Base-by-base conservation (phyloP, 2,113 vertebrate species). In the Bothrops jararaca region DNA sequence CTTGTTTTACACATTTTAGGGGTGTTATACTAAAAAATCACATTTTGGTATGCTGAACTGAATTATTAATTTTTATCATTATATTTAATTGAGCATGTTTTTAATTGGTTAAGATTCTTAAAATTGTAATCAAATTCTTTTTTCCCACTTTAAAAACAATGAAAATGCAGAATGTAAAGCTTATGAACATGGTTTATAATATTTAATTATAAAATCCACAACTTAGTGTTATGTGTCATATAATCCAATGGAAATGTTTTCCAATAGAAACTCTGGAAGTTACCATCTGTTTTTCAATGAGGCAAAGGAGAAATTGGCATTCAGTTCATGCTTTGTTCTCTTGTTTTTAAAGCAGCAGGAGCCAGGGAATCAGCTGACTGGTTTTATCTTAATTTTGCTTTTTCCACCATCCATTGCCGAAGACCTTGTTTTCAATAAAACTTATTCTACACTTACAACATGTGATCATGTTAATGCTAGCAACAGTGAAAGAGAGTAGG, bases 241-340 rank as follows among this genome's bases (percentile, higher is more conserved):
- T n/a, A 34, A n/a, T 74, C 69, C 69, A 39, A 20, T 22, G 10
- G 42, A 48, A 39, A 60, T 29, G 57, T 89, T 89, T 60, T 45
- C 39, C 64, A 89, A 86, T 57, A 80, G 23, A 29, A 85, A 23
- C 11, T 48, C 45, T 24, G 39, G 34, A 94, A 57, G 56, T 50
- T 86, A 9, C 39, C 93, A 94, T 74, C 90, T 45, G n/a, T 86
- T 23, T 89, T 26, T 89, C 86, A 29, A 88, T 93, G 93, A 91
- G 88, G 39, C 39, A 5, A 54, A 88, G 85, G 92, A 94, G 89
- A 22, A 89, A 69, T 24, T 93, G 2, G 86, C 29, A 56, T 74
- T 56, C 91, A 86, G 57, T 93, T 90, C 93, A 90, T 92, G 80
- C 12, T 93, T 86, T 94, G 80, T 95, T 45, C 86, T 89, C 80